A percentile compares a stretch with the other conserved stretches of the same genome.
Evolutionary conservation across 2,888 invertebrate species (phyloP).

Genomic region (Leucoma salicis): DNA sequence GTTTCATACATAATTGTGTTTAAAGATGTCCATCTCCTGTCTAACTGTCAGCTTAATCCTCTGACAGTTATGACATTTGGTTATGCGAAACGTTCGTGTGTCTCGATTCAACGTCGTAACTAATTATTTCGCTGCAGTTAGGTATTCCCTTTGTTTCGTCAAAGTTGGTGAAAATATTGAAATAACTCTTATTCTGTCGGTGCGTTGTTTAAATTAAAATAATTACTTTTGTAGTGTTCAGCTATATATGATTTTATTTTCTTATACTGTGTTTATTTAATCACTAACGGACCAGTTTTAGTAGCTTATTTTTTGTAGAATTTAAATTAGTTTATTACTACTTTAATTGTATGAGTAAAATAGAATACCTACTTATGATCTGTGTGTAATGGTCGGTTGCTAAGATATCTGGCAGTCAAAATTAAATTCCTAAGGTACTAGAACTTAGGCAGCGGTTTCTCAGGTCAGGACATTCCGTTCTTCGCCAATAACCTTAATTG

Average conservation of each 20-base stretch:
- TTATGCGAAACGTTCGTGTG: slow-evolving; percentile 19
- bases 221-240: slow-evolving; percentile 33
- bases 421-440: slow-evolving; percentile 3
- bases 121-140: slow-evolving; percentile 76
- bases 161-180: slow-evolving; percentile 68
- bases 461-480: slow-evolving; percentile 25
- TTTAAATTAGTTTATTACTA: no score
- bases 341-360: no score
- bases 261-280: no score
- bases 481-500: slow-evolving; percentile 24
- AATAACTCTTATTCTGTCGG: slow-evolving; percentile 45
- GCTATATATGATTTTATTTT: slow-evolving; percentile 11
- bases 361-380: no score
- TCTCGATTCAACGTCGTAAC: slow-evolving; percentile 47
- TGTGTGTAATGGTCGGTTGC: no score
- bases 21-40: no score
- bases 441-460: slow-evolving; percentile 2
- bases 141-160: slow-evolving; percentile 69
- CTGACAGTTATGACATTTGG: slow-evolving; percentile 18
- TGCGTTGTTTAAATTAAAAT: slow-evolving; percentile 43
- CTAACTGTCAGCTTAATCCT: no score
- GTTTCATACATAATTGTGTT: no score
- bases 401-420: neutral
- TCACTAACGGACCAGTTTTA: no score
- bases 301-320: no score